Base-by-base conservation (phyloP, 1,140 invertebrate genomes). In the Gonioctena quinquepunctata region DNA sequence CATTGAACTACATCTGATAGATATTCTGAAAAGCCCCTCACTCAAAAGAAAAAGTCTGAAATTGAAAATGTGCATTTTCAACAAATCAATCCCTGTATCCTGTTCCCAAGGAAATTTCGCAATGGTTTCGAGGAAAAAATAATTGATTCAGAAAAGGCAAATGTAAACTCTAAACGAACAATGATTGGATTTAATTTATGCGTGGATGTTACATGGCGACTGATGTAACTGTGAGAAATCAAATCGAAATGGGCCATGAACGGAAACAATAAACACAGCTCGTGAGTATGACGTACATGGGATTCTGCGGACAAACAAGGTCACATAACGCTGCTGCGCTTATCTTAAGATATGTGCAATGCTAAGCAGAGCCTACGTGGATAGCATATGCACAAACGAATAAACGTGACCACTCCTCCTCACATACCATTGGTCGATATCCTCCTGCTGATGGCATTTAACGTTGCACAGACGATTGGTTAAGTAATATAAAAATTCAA, bases 401-500 rank as follows among this genome's bases (percentile, higher is more conserved):
- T 75, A 69, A 78, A 75, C 66, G 48, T 65, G 70, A 70, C 77
- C 77, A 76, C 77, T 67, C 77, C 77, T 70, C 57, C 71, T 62
- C 64, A 57, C 56, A 25, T 71, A 22, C 71, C 59, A 78, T 78
- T 78, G 77, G 77, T 54, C 59, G 67, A 62, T 54, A 49, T 57
- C 59, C 60, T 68, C 62, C 50, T 49, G 69, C 73, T 70, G 75
- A 77, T 75, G 71, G 73, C 71, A 78, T 77, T 77, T 73, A 70
- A 73, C 75, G 68, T 75, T 75, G 69, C 73, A 73, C 75, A 77
- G 69, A 69, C 75, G 73, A 78, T 78, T 78, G 77, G 77, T 77
- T 78, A 75, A 75, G 69, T 77, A 69, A 76, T 78, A 72, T 76
- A 78, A 78, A 78, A 78, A 78, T 78, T 78, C 70, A 73, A 78